phyloP scores from a whole-genome alignment of 2,888 invertebrate species.

The Acanthopleura granulata region DNA sequence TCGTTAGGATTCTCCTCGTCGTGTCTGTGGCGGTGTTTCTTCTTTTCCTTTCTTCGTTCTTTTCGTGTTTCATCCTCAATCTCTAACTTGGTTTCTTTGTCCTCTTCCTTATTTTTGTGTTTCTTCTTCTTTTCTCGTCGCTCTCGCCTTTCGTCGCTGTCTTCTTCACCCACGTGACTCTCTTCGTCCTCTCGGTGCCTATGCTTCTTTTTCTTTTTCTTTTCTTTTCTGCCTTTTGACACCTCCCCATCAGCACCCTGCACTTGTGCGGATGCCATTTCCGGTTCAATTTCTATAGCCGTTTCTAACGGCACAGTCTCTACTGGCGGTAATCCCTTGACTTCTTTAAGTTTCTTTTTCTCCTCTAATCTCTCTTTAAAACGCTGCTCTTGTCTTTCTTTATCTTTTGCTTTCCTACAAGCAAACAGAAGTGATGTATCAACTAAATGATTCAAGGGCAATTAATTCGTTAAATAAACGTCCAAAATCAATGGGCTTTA shows the following conservation, averaged over 20 bases:
- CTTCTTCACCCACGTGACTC: background rate
- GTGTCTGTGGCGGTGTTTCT: conserved; percentile 6
- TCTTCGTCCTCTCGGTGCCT: conserved; percentile 6
- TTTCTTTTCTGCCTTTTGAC: conserved; percentile 7
- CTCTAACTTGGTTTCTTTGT: conserved; percentile 2
- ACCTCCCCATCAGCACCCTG: background rate
- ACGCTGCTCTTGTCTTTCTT: conserved; percentile 17
- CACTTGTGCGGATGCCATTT: background rate
- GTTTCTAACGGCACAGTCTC: background rate
- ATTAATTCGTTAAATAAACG: too few relatives aligned
- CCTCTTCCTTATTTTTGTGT: background rate
- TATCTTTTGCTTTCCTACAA: conserved; percentile 15
- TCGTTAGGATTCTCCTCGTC: background rate
- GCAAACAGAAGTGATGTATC: background rate
- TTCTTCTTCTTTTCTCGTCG: conserved; percentile 1
- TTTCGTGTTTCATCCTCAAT: background rate
- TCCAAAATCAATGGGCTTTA: too few relatives aligned
- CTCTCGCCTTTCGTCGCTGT: background rate
- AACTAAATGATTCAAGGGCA: too few relatives aligned
- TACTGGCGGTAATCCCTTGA: background rate
- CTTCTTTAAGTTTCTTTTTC: conserved; percentile 16
- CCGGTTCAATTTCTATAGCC: background rate
- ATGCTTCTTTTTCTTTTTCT: conserved; percentile 10
- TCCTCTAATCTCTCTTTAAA: conserved; percentile 16
- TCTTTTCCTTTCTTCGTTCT: conserved; percentile 11